A percentile compares a stretch with the other conserved stretches of the same genome.
Conservation (phyloP, 2,113 vertebrate species). For the Hystrix brachyura region DNA sequence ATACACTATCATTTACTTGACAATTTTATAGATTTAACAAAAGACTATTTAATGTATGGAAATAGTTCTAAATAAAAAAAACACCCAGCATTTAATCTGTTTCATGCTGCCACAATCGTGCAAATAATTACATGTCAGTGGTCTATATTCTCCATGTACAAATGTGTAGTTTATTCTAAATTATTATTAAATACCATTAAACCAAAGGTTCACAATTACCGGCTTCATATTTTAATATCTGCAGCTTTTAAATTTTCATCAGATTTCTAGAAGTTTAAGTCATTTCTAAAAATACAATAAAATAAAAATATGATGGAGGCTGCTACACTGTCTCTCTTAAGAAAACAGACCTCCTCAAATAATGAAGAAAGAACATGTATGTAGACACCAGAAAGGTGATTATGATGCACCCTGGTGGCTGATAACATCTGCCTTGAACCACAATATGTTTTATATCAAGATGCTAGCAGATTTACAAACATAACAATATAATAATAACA, state of each 20-base stretch:
- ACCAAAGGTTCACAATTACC: background rate
- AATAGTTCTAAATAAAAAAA: background rate
- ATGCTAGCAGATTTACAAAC: background rate
- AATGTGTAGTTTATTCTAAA: background rate
- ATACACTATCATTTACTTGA: background rate
- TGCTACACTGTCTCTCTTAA: background rate
- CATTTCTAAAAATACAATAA: background rate
- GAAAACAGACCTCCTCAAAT: background rate
- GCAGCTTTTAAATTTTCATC: background rate
- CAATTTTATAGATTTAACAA: background rate
- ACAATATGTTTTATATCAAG: background rate
- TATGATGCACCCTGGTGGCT: rapidly evolving
- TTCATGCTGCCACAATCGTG: background rate
- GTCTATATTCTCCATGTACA: background rate
- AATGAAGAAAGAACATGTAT: background rate
- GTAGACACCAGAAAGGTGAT: background rate
- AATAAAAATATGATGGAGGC: background rate
- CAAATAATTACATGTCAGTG: background rate
- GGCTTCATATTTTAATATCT: background rate
- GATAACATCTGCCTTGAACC: background rate
- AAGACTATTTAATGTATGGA: background rate
- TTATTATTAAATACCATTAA: background rate
- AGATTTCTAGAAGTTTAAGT: background rate
- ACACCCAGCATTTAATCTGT: background rate
- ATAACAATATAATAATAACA: background rate